These are phyloP conservation scores for Ametastegia equiseti DNA, from an alignment of 2,888 invertebrate genomes.

Conservation along the genomic window DNA sequence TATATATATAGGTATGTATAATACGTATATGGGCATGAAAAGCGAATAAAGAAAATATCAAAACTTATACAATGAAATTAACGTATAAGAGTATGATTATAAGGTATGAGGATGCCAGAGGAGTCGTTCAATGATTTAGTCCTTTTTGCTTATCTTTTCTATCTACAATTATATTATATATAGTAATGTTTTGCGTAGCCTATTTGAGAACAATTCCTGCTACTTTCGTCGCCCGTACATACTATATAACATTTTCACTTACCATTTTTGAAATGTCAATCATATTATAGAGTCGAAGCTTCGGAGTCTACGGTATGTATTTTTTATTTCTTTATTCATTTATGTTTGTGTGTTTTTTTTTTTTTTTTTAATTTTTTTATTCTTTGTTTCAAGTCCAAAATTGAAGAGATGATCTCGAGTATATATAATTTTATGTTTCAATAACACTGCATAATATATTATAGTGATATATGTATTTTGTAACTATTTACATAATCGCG, in stretches of 20 bases:
- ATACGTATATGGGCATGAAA: too few species aligned
- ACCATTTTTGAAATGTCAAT: constrained; percentile 30
- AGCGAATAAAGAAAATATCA: background rate
- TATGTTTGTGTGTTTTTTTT: background rate
- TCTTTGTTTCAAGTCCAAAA: background rate
- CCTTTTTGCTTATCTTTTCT: background rate
- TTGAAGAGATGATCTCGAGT: constrained; percentile 14
- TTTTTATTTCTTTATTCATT: too few species aligned
- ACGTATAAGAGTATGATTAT: background rate
- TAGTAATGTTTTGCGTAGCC: background rate
- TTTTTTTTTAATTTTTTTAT: background rate
- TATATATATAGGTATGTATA: background rate
- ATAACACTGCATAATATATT: constrained; percentile 54
- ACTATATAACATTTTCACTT: constrained; percentile 37
- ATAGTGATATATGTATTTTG: constrained; percentile 52
- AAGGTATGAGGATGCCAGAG: background rate
- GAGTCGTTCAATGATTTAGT: background rate
- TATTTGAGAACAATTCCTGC: constrained; percentile 24
- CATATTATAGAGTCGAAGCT: constrained; percentile 33
- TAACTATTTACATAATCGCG: constrained; percentile 52
- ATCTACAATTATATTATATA: background rate
- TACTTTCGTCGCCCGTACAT: constrained; percentile 21
- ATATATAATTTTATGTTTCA: constrained; percentile 43
- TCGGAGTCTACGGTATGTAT: background rate
- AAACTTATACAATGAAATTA: background rate